Conservation (phyloP, 1,140 invertebrate genomes). For the Saxidomus purpurata region DNA sequence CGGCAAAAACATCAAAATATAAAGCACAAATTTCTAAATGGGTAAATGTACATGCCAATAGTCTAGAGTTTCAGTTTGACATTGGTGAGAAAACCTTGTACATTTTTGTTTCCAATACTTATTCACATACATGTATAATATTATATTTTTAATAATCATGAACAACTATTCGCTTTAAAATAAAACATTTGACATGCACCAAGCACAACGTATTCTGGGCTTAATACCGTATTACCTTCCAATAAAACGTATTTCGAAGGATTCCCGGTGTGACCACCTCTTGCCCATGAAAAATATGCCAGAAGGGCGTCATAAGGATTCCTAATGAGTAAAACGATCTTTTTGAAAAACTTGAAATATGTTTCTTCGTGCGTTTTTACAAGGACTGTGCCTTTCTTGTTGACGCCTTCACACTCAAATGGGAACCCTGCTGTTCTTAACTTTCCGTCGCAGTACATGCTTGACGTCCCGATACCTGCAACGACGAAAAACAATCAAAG, state of each 20-base stretch:
- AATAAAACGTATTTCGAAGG: neutral
- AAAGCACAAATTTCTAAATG: no score
- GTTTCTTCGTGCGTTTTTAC: neutral
- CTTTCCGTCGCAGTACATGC: neutral
- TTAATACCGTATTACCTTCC: neutral
- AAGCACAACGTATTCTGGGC: no score
- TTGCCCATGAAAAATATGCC: neutral
- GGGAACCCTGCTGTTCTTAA: neutral
- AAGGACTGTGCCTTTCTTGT: neutral
- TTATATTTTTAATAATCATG: no score
- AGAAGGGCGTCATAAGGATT: neutral
- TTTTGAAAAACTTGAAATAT: neutral
- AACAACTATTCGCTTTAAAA: no score
- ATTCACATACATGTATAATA: no score
- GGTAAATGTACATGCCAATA: no score
- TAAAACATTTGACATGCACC: no score
- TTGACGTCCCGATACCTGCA: neutral
- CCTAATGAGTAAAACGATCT: neutral
- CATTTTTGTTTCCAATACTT: no score
- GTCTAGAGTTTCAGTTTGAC: no score
- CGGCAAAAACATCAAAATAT: no score
- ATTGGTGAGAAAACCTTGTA: no score
- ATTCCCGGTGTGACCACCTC: neutral
- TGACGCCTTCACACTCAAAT: neutral
- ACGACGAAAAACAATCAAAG: no score